phyloP scores from a whole-genome alignment of 2,113 vertebrate genomes.

The Corvus cornix region DNA sequence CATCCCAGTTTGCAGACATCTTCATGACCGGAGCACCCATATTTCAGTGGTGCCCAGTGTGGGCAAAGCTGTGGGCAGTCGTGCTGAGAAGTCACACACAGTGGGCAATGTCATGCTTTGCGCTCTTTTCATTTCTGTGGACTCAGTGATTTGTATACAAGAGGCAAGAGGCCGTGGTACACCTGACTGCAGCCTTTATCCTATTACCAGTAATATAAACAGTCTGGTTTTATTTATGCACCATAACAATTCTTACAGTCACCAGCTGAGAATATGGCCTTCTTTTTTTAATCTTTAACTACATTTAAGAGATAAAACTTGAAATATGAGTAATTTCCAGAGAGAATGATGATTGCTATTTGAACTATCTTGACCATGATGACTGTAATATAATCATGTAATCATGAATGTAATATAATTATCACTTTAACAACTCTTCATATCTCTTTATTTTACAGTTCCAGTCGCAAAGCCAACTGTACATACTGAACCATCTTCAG shows the following conservation, averaged over 20 bases:
- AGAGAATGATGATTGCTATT: not conserved
- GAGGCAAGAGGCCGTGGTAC: not conserved
- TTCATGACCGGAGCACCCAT: accelerated
- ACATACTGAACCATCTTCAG: conserved; percentile 67
- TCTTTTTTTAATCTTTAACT: not conserved
- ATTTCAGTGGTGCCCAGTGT: not conserved
- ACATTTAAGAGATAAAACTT: not conserved
- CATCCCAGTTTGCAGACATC: not conserved
- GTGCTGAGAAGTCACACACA: accelerated
- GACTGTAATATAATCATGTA: not conserved
- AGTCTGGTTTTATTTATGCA: not conserved
- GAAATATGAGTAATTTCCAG: not conserved
- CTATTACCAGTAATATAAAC: not conserved
- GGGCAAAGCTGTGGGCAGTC: not conserved
- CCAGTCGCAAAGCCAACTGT: conserved; percentile 73
- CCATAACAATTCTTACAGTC: not conserved
- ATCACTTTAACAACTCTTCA: not conserved
- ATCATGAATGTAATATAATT: not conserved
- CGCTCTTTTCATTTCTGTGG: not conserved
- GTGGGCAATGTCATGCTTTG: not conserved
- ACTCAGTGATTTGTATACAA: not conserved
- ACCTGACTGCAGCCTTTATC: not conserved
- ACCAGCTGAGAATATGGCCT: not conserved
- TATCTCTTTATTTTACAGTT: conserved; percentile 66
- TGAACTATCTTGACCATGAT: not conserved